Evolutionary conservation across 2,113 vertebrate genomes (phyloP), one percentile per base, ranked within the genome.

Genomic region (Psittacus erithacus): DNA sequence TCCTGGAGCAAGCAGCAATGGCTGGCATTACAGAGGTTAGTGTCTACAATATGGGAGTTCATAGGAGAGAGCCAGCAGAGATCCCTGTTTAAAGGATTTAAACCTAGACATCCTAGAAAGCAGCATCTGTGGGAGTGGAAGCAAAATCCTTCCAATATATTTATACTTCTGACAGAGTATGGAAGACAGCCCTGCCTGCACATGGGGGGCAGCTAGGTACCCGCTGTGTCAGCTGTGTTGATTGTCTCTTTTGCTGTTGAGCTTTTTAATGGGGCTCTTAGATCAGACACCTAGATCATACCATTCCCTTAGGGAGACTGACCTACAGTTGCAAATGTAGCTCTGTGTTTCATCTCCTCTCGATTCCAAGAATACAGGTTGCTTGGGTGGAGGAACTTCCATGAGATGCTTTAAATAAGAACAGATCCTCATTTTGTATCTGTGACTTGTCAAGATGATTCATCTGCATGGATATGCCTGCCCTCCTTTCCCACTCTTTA

Each of bases 1-100:
- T 99, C 39, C 97, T 99, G 94, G 96, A 98, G 83, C 95, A 97
- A 76, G 98, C 98, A 81, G 98, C 99, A 46, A 77, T 82, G 44
- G 98, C 98, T 1, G 99, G 99, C 11, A 90, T 99, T 47, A 98
- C 91, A 49, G 98, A 99, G 99, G 99, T 99, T 52, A 95, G 76
- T 91, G 87, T 46, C 68, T 9, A 4, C 14, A 75, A 41, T 11
- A 0, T 19, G 33, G 20, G 35, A 27, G 7, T 31, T 59, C 19
- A 11, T 19, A 43, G 70, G 35, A 38, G 24, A 41, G 44, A 55
- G 52, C 25, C 83, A 85, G 57, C 64, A 87, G 23, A 70, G 60
- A 68, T 31, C 50, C 31, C 46, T 47, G 13, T 18, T 23, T 43
- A 14, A 35, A 43, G 69, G 43, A 8, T 7, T 39, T 62, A 49